Evolutionary conservation across 2,113 vertebrate genomes (phyloP).

Genomic region (Gobiocypris rarus): DNA sequence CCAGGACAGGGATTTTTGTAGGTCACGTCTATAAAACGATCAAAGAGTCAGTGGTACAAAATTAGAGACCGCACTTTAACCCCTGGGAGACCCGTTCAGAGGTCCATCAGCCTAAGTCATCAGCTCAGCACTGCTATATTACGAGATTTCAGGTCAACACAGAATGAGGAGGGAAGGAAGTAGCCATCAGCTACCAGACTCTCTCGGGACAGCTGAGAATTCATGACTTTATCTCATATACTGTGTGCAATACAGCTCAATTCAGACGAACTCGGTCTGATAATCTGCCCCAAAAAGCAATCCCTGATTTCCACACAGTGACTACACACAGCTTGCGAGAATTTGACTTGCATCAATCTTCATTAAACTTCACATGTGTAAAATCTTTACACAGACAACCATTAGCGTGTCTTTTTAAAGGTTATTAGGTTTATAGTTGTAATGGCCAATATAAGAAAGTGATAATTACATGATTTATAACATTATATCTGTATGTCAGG

Average conservation of each 20-base stretch:
- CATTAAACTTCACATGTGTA: background rate
- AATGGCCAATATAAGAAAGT: background rate
- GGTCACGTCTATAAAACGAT: slow-evolving; percentile 11
- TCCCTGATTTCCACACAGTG: background rate
- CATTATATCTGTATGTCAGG: background rate
- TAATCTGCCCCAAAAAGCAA: background rate
- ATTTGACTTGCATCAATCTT: background rate
- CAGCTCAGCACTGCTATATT: background rate
- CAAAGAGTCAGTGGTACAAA: slow-evolving; percentile 28
- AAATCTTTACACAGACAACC: background rate
- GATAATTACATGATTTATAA: background rate
- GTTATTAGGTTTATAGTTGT: background rate
- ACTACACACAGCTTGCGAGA: background rate
- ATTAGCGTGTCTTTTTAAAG: background rate
- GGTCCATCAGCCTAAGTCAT: background rate
- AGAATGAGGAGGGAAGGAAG: background rate
- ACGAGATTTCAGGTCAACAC: background rate
- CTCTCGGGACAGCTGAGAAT: background rate
- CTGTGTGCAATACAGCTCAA: background rate
- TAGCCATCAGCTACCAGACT: background rate
- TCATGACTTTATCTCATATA: no score
- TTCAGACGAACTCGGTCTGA: background rate
- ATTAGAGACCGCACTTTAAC: slow-evolving; percentile 1
- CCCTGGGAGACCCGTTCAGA: background rate
- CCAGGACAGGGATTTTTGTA: slow-evolving; percentile 23